Evolutionary conservation across 30 jellyfish, hydroid and myxozoan genomes (phyloP).

Genomic region (Aurelia sp.): DNA sequence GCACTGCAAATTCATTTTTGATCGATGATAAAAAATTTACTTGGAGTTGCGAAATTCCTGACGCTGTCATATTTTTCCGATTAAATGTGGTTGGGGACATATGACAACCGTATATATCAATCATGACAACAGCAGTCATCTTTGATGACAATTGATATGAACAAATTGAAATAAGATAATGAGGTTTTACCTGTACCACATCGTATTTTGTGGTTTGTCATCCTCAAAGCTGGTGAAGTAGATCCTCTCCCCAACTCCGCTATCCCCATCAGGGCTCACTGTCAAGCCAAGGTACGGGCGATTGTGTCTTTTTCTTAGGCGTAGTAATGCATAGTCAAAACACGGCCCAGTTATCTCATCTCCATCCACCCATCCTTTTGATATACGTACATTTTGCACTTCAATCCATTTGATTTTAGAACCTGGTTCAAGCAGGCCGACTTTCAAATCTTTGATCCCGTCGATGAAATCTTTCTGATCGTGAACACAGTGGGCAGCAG

Average conservation of each 20-base stretch:
- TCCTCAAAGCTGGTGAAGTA: conserved; percentile 97
- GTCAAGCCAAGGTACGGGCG: conserved; percentile 85
- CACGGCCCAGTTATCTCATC: conserved; percentile 89
- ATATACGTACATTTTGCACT: conserved; percentile 81
- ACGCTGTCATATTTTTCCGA: no score
- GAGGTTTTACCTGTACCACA: conserved; percentile 93
- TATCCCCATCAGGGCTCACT: conserved; percentile 86
- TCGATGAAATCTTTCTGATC: conserved; percentile 93
- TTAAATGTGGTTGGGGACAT: no score
- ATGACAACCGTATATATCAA: no score
- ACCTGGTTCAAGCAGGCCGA: conserved; percentile 75
- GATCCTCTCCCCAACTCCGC: conserved; percentile 95
- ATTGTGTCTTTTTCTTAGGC: conserved; percentile 68
- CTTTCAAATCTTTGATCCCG: conserved; percentile 83
- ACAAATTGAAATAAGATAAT: no score
- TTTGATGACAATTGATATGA: no score
- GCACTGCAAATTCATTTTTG: no score
- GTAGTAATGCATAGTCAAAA: conserved; percentile 93
- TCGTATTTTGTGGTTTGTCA: conserved; percentile 93
- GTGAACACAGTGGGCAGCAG: conserved; percentile 99
- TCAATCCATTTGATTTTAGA: conserved; percentile 71
- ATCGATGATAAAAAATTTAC: no score
- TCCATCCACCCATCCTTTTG: conserved; percentile 99
- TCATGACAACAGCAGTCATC: no score
- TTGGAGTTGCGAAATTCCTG: no score